Evolutionary conservation across 2,113 vertebrate species (phyloP).

Genomic region (Paedocypris sp.): DNA sequence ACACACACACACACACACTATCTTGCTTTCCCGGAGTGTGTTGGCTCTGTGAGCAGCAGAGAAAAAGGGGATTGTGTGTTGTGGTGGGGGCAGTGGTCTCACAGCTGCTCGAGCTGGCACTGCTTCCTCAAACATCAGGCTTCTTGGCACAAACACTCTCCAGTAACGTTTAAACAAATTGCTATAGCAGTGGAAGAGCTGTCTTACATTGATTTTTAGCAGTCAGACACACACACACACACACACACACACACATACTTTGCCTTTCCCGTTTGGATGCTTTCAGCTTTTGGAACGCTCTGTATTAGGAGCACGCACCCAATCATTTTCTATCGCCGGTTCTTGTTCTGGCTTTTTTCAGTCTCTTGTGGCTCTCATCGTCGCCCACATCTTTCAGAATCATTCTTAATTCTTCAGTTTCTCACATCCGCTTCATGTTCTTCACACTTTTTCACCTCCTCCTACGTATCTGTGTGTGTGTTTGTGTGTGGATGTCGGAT

Average conservation of each 20-base stretch:
- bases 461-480: background rate
- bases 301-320: constrained; percentile 11
- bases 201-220: constrained; percentile 43
- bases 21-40: constrained; percentile 45
- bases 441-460: constrained; percentile 1
- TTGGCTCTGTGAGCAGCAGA: constrained; percentile 55
- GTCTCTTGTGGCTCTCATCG: constrained; percentile 6
- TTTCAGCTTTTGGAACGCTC: constrained; percentile 24
- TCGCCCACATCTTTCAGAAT: constrained; percentile 9
- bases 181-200: constrained; percentile 40
- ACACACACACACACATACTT: background rate
- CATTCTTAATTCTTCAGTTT: constrained; percentile 13
- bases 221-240: constrained; percentile 26
- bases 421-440: background rate
- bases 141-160: constrained; percentile 54
- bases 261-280: constrained; percentile 14
- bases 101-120: constrained; percentile 73
- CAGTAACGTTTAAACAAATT: constrained; percentile 60
- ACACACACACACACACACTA: constrained; percentile 49
- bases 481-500: too few relatives aligned
- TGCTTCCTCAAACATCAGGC: constrained; percentile 50
- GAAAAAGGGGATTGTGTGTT: constrained; percentile 42
- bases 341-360: background rate
- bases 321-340: constrained; percentile 11
- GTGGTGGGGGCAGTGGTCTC: constrained; percentile 45